Base-by-base conservation (phyloP, 2,797 vertebrate species). In the Trichosurus vulpecula region DNA sequence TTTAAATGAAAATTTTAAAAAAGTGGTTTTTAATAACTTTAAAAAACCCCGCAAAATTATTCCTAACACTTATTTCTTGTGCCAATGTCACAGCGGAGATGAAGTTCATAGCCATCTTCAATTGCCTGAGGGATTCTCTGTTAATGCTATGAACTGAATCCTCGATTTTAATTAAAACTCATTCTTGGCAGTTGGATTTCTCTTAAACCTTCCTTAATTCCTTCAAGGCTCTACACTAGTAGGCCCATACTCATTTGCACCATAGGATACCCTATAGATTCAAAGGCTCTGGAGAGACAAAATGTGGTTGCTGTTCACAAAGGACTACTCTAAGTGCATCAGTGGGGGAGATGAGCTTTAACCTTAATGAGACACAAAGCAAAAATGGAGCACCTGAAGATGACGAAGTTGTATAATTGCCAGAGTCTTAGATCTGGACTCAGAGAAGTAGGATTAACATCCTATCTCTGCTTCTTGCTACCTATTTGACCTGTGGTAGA, bases 131-230 rank as follows among this genome's bases (percentile, higher is more conserved):
- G 66, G 47, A 54, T 35, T 93, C 0, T n/a, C 3, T 47, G 35
- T 27, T 93, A 58, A 25, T 54, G 61, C 96, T 90, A 92, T 93
- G 10, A 95, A 95, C 81, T 96, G 95, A 95, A 96, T 94, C 90
- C 27, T 96, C 51, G 54, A 51, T 94, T 93, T 92, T 56, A 95
- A 96, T 89, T 96, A 97, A 96, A 97, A 53, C 19, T 57, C 57
- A 5, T 47, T 96, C 30, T 95, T 94, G 96, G 95, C 41, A 58
- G 35, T 61, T 91, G 92, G 52, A n/a, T 94, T 93, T 93, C 92
- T 58, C 52, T 91, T 93, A 90, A 97, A 81, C 29, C 10, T 96
- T 94, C 61, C 87, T 25, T 95, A 87, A 95, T 93, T 54, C 0
- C 54, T 16, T 11, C 51, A 51, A 87, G 57, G 9, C 1, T 96